Evolutionary conservation across 1,140 invertebrate species (phyloP), one percentile per base, ranked within the genome.

Genomic region (Tribolium madens): DNA sequence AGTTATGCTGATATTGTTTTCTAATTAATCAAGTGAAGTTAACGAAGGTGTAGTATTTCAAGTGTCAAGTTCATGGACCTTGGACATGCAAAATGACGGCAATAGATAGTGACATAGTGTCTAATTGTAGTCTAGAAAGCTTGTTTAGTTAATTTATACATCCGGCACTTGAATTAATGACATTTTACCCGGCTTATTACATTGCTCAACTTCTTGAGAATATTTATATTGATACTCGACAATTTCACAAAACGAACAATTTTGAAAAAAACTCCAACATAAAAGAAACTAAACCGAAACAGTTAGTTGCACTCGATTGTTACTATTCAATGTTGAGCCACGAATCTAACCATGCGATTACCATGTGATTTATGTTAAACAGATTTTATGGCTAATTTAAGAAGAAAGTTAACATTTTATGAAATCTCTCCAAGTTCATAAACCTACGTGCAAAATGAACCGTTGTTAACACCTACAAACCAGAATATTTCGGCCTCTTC

Each of bases 111-210:
- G 31, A 64, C 57, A 64, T 12, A 64, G 57, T 33, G 57, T 64
- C 57, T 64, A 64, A 64, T 64, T 64, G 57, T 64, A 64, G 57
- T 64, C 57, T 64, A 31, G 57, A 33, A 64, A 64, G 57, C 57
- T 64, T 64, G 57, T 64, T 64, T 64, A 64, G 57, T 64, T 64
- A 64, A 64, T 64, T 64, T 64, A 64, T 33, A 33, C 57, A 64
- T 64, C 57, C 57, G 57, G 57, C 26, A 64, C 57, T 64, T 64
- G 57, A 64, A 64, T 33, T 33, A 33, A 64, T 64, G 57, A 64
- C 57, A 31, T 31, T 64, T 64, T 33, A 33, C 9, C 9, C 14
- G 17, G 57, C 10, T 60, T 60, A 52, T 52, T 52, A 52, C 17
- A 60, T 64, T 64, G 57, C n/a, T 64, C 21, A 14, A 57, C 15